Conservation (phyloP, 2,888 invertebrate species). For the Philereme vetulata region DNA sequence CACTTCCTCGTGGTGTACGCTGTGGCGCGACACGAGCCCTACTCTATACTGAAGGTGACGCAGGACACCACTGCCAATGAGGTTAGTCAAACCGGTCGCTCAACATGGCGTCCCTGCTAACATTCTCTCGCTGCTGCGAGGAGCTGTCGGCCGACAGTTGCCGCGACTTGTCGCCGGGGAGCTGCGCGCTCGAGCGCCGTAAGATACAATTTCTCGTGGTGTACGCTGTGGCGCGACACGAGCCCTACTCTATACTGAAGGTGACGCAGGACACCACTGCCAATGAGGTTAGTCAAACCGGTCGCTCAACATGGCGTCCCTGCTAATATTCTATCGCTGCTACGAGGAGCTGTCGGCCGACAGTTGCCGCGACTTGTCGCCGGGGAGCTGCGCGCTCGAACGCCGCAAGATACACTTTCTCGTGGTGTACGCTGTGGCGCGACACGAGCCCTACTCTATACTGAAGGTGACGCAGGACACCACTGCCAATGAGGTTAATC, state of each 20-base stretch:
- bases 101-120: conserved; percentile 94
- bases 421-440: conserved; percentile 93
- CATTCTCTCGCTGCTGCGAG: conserved; percentile 93
- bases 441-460: conserved; percentile 94
- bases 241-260: conserved; percentile 94
- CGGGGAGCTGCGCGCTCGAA: conserved; percentile 61
- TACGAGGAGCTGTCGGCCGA: conserved; percentile 90
- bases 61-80: conserved; percentile 95
- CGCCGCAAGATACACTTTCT: conserved; percentile 94
- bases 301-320: conserved; percentile 92
- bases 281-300: conserved; percentile 92
- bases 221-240: conserved; percentile 93
- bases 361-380: conserved; percentile 57
- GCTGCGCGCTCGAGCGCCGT: conserved; percentile 77
- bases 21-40: conserved; percentile 93
- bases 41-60: conserved; percentile 95
- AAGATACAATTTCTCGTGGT: conserved; percentile 96
- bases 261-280: conserved; percentile 96
- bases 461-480: conserved; percentile 96
- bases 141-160: conserved; percentile 86
- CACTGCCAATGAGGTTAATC: conserved; percentile 91
- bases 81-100: conserved; percentile 91
- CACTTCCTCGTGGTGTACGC: conserved; percentile 96
- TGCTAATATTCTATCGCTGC: conserved; percentile 94
- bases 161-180: conserved; percentile 58